Conservation (phyloP, 1,140 invertebrate species). For the Diabrotica undecimpunctata region DNA sequence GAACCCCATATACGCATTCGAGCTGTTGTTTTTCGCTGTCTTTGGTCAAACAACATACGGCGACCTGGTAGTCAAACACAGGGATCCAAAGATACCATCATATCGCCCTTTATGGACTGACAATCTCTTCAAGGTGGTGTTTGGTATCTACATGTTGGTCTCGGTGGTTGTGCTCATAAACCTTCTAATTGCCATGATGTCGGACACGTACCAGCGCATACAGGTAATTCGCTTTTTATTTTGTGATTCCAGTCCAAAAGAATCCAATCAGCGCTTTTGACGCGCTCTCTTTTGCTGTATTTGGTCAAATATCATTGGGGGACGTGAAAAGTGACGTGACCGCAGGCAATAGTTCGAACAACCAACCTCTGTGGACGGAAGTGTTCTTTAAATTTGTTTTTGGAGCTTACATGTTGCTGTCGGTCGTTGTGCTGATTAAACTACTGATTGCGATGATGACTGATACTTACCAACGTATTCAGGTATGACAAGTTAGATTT, state of each 20-base stretch:
- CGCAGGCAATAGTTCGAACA: constrained; percentile 47
- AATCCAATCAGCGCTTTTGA: constrained; percentile 84
- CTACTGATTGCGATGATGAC: constrained; percentile 99
- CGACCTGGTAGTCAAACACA: constrained; percentile 65
- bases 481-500: constrained; percentile 56
- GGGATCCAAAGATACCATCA: constrained; percentile 30
- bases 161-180: constrained; percentile 97
- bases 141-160: constrained; percentile 96
- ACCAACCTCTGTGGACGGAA: constrained; percentile 71
- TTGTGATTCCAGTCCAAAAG: constrained; percentile 78
- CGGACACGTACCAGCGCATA: constrained; percentile 97
- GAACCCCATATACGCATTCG: constrained; percentile 86
- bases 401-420: constrained; percentile 96
- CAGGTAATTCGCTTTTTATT: constrained; percentile 64
- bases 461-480: constrained; percentile 98
- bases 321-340: constrained; percentile 58
- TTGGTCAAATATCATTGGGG: constrained; percentile 91
- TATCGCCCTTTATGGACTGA: constrained; percentile 68
- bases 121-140: constrained; percentile 80
- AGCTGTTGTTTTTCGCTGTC: constrained; percentile 96
- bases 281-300: constrained; percentile 97
- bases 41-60: constrained; percentile 93
- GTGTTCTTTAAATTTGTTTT: constrained; percentile 78
- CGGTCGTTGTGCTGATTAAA: constrained; percentile 97
- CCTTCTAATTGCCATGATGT: constrained; percentile 99